Evolutionary conservation across 2,113 vertebrate genomes (phyloP).

Genomic region (Regulus satrapa): DNA sequence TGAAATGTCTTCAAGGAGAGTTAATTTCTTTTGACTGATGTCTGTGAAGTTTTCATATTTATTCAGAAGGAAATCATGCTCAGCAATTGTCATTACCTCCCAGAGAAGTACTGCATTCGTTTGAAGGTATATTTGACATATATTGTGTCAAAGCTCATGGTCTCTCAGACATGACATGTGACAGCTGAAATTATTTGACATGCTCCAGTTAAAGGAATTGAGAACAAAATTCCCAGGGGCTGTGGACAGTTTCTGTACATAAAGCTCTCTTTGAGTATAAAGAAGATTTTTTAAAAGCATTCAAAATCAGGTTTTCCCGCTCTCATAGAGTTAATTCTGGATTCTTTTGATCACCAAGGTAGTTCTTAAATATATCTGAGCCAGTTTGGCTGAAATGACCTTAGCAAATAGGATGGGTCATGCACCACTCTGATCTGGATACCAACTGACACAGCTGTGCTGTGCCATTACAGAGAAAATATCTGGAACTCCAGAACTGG

Average conservation of each 20-base stretch:
- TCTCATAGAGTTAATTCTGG: not conserved
- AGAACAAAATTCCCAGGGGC: not conserved
- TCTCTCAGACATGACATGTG: not conserved
- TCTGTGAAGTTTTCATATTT: constrained; percentile 17
- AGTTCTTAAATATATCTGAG: not conserved
- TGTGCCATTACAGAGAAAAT: not conserved
- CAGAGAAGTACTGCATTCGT: not conserved
- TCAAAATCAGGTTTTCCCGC: not conserved
- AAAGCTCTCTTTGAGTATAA: not conserved
- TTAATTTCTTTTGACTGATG: constrained; percentile 10
- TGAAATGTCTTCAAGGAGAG: not conserved
- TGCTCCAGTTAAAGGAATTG: not conserved
- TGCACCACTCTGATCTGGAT: not conserved
- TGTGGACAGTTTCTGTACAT: not conserved
- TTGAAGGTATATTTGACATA: constrained; percentile 3
- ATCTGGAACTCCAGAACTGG: not conserved
- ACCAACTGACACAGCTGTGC: not conserved
- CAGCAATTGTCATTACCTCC: not conserved
- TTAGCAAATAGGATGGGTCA: not conserved
- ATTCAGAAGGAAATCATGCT: not conserved
- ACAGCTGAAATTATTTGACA: constrained; percentile 19
- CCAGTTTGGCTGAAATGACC: not conserved
- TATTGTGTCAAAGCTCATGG: not conserved
- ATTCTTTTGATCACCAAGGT: not conserved
- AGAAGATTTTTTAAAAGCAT: not conserved